These are phyloP conservation scores for Baryphthengus martii DNA, from an alignment of 2,113 vertebrate species.

Conservation along the genomic window DNA sequence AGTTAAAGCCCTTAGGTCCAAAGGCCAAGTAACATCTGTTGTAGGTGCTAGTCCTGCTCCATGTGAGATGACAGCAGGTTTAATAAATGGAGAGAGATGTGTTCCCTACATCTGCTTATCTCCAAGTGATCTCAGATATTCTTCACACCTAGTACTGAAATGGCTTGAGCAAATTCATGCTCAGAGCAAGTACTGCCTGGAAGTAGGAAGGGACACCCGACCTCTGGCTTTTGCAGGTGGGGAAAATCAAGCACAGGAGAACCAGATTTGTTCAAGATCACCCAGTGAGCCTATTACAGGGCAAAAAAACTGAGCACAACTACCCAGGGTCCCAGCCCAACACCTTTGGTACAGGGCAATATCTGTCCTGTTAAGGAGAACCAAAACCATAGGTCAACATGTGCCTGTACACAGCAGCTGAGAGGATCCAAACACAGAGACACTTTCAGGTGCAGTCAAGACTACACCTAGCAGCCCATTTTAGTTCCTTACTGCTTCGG, in stretches of 20 bases:
- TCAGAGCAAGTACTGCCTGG: not conserved
- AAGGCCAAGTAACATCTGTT: rapidly evolving
- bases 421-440: not conserved
- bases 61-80: rapidly evolving
- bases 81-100: not conserved
- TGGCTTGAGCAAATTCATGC: not conserved
- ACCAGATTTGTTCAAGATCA: not conserved
- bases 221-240: not conserved
- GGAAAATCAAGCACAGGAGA: not conserved
- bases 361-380: not conserved
- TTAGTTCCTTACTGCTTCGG: not conserved
- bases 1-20: not conserved
- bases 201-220: not conserved
- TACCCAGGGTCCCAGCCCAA: not conserved
- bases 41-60: not conserved
- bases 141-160: no score
- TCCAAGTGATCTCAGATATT: not conserved
- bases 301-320: not conserved
- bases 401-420: not conserved
- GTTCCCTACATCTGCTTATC: not conserved
- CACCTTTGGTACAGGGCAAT: not conserved
- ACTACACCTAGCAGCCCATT: not conserved
- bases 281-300: not conserved
- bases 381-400: not conserved
- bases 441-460: not conserved